Conservation (phyloP, 2,888 invertebrate genomes). For the Pachydiplax longipennis region DNA sequence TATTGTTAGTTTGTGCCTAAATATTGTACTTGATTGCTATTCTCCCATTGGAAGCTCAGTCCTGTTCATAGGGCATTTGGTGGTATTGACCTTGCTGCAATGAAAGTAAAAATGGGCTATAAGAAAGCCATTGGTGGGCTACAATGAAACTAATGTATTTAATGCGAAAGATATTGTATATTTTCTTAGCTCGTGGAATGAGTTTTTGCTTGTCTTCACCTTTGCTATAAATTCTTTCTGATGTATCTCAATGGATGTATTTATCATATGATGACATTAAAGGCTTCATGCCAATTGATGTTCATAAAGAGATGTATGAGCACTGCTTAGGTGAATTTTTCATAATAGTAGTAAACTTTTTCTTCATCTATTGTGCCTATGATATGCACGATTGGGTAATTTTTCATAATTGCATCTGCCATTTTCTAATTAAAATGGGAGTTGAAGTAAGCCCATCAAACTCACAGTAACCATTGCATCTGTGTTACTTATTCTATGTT, state of each 20-base stretch:
- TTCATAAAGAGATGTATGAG: constrained; percentile 12
- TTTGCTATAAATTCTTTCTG: constrained; percentile 30
- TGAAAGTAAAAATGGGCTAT: neutral
- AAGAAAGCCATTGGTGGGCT: neutral
- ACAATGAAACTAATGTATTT: neutral
- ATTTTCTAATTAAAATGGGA: constrained; percentile 39
- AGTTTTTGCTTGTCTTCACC: constrained; percentile 15
- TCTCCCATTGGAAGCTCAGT: constrained; percentile 4
- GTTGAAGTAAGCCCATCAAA: constrained; percentile 2
- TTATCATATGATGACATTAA: constrained; percentile 17
- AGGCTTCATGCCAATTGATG: neutral
- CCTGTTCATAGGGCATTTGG: neutral
- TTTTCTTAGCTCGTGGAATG: constrained; percentile 19
- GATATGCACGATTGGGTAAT: constrained; percentile 4
- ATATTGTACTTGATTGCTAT: neutral
- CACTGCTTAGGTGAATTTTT: constrained; percentile 15
- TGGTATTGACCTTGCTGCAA: constrained; percentile 4
- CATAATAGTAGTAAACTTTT: neutral
- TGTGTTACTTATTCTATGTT: constrained; percentile 36
- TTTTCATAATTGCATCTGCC: constrained; percentile 34
- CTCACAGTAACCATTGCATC: constrained; percentile 1
- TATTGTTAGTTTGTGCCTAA: neutral
- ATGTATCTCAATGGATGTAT: constrained; percentile 6
- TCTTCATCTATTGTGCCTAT: constrained; percentile 31
- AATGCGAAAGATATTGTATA: constrained; percentile 23